Conservation (phyloP, 2,797 vertebrate species). For the Heterohyrax brucei region DNA sequence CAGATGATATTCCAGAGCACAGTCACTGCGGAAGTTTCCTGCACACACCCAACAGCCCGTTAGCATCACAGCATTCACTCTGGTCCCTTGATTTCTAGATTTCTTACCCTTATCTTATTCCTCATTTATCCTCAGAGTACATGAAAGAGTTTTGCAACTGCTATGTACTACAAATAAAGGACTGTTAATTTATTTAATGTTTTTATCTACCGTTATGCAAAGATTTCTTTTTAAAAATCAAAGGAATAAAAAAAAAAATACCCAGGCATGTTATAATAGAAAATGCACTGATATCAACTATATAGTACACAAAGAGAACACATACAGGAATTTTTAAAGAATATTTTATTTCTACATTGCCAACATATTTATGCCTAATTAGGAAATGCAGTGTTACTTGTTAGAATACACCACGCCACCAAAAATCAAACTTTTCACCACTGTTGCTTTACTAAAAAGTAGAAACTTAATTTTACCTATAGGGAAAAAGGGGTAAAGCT, state of each 20-base stretch:
- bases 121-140: neutral
- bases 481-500: constrained; percentile 58
- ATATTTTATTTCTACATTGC: constrained; percentile 52
- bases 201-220: neutral
- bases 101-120: neutral
- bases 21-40: neutral
- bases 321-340: constrained; percentile 23
- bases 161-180: neutral
- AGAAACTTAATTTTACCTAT: constrained; percentile 60
- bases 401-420: neutral
- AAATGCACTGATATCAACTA: constrained; percentile 44
- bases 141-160: neutral
- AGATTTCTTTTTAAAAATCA: constrained; percentile 33
- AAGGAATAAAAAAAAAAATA: constrained; percentile 4
- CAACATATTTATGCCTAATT: constrained; percentile 41
- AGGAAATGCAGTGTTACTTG: constrained; percentile 3
- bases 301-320: constrained; percentile 1
- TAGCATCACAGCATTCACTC: neutral
- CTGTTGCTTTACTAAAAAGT: constrained; percentile 17
- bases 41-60: neutral
- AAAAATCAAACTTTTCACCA: constrained; percentile 62
- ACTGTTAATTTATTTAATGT: neutral
- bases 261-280: neutral
- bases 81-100: neutral
- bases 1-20: neutral